A percentile compares a stretch with the other conserved stretches of the same genome.
These are phyloP conservation scores for Ormyrus rosae DNA, from an alignment of 2,888 invertebrate species.

Conservation along the genomic window DNA sequence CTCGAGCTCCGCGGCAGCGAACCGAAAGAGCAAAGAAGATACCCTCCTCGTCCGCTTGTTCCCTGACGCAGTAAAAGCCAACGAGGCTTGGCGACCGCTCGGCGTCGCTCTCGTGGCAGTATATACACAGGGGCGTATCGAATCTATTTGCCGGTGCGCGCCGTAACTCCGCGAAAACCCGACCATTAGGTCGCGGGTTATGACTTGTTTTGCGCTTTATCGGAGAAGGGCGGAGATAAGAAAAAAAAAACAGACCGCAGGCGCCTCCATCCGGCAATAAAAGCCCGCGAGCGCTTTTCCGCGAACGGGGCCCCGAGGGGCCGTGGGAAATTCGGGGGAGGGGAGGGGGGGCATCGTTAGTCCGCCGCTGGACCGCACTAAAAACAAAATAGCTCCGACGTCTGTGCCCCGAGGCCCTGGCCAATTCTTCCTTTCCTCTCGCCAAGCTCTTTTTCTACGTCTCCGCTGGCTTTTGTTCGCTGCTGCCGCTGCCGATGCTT, in stretches of 20 bases:
- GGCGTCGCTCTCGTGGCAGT: too few relatives aligned
- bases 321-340: slow-evolving; percentile 32
- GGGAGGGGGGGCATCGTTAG: neutral
- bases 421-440: neutral
- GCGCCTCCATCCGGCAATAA: slow-evolving; percentile 52
- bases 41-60: too few relatives aligned
- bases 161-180: slow-evolving; percentile 9
- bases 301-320: slow-evolving; percentile 33
- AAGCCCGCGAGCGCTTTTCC: slow-evolving; percentile 45
- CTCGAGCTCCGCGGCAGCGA: too few relatives aligned
- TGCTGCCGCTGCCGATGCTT: neutral
- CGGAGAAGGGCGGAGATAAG: neutral
- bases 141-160: slow-evolving; percentile 11
- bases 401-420: slow-evolving; percentile 56
- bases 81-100: neutral
- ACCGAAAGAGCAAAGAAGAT: too few relatives aligned
- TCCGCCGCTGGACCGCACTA: slow-evolving; percentile 34
- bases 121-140: neutral
- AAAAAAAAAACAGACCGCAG: neutral
- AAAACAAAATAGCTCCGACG: slow-evolving; percentile 58
- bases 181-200: slow-evolving; percentile 38
- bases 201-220: slow-evolving; percentile 52
- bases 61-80: neutral
- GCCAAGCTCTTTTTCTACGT: too few relatives aligned
- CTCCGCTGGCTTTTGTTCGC: too few relatives aligned